Base-by-base conservation (phyloP, 2,888 invertebrate species). In the Hypena proboscidalis region DNA sequence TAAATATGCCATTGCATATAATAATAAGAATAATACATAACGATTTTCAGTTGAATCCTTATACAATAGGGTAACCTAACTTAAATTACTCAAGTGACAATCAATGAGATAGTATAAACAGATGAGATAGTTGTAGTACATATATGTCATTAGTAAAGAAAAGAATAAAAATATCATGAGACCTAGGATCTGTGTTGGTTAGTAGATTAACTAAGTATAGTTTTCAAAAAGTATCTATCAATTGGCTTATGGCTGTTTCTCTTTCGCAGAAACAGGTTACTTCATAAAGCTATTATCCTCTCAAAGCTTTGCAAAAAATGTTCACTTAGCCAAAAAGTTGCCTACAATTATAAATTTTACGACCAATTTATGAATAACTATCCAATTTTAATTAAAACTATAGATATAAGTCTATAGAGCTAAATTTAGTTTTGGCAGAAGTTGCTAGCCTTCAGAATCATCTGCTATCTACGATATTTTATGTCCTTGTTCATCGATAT, bases 401-500 rank as follows among this genome's bases (percentile, higher is more conserved):
- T 34, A 14, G 42, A 50, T n/a, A 31, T 5, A 41, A 44, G 47
- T 29, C 39, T 20, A 2, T 38, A 23, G 14, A 8, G 19, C 15
- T 23, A 14, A 35, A 22, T 21, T 31, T 19, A 33, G 22, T n/a
- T 35, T 19, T 46, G 25, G 53, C 57, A 62, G 51, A 60, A 58
- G 36, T 20, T 26, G 25, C 11, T 25, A 31, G 35, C 42, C 40
- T 49, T 55, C 17, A 30, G 26, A 35, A 59, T 53, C 69, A 70
- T 69, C 62, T 66, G 70, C 57, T 54, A 56, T 54, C 61, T 59
- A 58, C 32, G 34, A 6, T 42, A n/a, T n/a, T n/a, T n/a, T n/a
- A n/a, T 38, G 63, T 62, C 69, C 67, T 74, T 72, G 65, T 32
- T 34, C 11, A 3, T 25, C 70, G 67, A 35, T 38, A 19, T 4